Evolutionary conservation across 2,888 invertebrate genomes (phyloP), one percentile per base, ranked within the genome.

Genomic region (Hemicrepidius hirtus): DNA sequence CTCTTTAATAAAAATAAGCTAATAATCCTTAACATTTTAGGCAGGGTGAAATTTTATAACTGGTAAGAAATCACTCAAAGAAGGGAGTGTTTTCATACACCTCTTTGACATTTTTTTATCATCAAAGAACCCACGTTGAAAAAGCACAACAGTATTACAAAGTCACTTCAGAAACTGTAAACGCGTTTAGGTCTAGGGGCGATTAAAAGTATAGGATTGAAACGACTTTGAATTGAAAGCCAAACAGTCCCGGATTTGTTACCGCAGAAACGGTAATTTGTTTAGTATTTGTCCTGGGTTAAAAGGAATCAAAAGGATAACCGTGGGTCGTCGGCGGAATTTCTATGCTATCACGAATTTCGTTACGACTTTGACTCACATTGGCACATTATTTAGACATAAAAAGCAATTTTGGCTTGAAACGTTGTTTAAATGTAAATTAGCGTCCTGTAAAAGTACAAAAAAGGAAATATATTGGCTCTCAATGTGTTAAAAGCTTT

Each of bases 341-440:
- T 57, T 57, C 20, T 57, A 57, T 35, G 37, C 57, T 21, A 37
- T 57, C 40, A 16, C 57, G 18, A 37, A 37, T 57, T 57, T 37
- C 37, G 28, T 28, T n/a, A 13, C 28, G 13, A 53, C 20, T 57
- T 57, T 57, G 55, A n/a, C 35, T 13, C 37, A 18, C 55, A 20
- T 16, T 18, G 37, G 16, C 57, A 37, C 21, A 37, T 37, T 57
- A 16, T 20, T 57, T 40, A 40, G 37, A 13, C 40, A n/a, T 20
- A 57, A 18, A 57, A 57, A 57, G 37, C 37, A 32, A 55, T 55
- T 55, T 13, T 55, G 57, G 32, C 57, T 57, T 40, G 57, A 57
- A 57, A 37, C 18, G 57, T 57, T 57, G 57, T 57, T 57, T 57
- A 57, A 37, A 57, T 57, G 57, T 37, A 57, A 57, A 57, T 57